Conservation (phyloP, 2,113 vertebrate species). For the Elanus axillaris region DNA sequence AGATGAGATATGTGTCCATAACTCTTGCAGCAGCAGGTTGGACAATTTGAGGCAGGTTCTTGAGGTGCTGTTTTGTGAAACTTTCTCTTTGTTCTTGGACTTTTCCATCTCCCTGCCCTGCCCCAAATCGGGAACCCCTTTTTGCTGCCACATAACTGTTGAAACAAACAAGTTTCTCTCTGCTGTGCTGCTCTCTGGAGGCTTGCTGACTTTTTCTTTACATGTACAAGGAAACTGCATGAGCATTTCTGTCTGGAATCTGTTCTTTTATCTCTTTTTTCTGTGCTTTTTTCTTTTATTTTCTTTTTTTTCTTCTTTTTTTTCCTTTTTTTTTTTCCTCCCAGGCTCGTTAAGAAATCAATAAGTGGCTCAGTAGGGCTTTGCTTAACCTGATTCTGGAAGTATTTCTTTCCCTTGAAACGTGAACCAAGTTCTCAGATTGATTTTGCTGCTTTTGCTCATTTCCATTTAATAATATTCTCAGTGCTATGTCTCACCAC, state of each 20-base stretch:
- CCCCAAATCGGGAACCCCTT: background rate
- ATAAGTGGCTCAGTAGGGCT: background rate
- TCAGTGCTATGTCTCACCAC: fast-evolving
- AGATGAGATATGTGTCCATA: background rate
- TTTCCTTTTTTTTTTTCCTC: background rate
- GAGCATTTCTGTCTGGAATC: conserved; percentile 17
- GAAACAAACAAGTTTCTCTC: background rate
- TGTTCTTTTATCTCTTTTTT: background rate
- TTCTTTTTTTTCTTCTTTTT: background rate
- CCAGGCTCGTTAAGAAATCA: conserved; percentile 24
- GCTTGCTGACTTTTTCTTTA: background rate
- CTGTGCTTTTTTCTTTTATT: background rate
- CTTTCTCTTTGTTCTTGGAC: background rate
- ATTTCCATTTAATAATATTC: background rate
- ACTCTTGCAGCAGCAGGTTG: background rate
- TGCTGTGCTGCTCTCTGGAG: fast-evolving
- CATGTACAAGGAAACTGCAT: background rate
- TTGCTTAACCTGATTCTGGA: conserved; percentile 17
- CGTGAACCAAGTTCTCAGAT: background rate
- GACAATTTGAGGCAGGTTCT: background rate
- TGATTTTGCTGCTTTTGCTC: conserved; percentile 2
- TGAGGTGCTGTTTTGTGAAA: background rate
- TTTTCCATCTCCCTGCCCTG: background rate
- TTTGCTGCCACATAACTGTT: background rate
- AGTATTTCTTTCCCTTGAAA: background rate